phyloP scores from a whole-genome alignment of 2,113 vertebrate species.

The Heteronetta atricapilla region DNA sequence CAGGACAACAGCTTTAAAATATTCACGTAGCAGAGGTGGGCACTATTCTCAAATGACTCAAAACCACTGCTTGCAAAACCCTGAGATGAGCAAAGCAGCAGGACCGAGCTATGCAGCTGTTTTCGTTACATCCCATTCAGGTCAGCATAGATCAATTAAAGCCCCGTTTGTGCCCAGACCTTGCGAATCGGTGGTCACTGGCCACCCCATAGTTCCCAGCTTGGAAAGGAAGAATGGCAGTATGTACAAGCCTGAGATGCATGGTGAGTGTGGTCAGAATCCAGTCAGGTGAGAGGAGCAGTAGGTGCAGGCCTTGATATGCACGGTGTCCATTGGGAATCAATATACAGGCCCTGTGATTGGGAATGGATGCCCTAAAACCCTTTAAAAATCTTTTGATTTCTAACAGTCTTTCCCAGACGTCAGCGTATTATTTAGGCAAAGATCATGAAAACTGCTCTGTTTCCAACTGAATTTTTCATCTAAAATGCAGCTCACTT shows the following conservation, averaged over 20 bases:
- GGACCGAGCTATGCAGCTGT: neutral
- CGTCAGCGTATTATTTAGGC: slow-evolving; percentile 27
- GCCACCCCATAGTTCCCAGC: neutral
- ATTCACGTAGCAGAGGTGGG: slow-evolving; percentile 33
- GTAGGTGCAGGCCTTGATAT: neutral
- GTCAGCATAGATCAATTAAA: neutral
- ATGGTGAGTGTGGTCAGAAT: neutral
- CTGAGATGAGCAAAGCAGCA: neutral
- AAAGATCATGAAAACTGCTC: slow-evolving; percentile 16
- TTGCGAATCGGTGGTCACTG: neutral
- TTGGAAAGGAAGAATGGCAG: neutral
- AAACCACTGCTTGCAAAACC: neutral
- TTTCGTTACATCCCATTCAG: neutral
- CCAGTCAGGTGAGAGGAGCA: neutral
- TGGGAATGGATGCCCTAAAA: neutral
- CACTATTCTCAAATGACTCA: slow-evolving; percentile 33
- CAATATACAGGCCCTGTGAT: neutral
- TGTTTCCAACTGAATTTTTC: slow-evolving; percentile 62
- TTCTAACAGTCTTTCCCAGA: slow-evolving; percentile 43
- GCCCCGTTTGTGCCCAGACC: neutral
- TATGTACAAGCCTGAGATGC: neutral
- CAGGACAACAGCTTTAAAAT: slow-evolving; percentile 35
- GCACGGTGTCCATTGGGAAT: neutral
- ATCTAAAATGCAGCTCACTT: slow-evolving; percentile 71
- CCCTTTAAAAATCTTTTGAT: neutral